A percentile compares a stretch with the other conserved stretches of the same genome.
Conservation (phyloP, 2,113 vertebrate genomes). For the Onychostoma macrolepis region DNA sequence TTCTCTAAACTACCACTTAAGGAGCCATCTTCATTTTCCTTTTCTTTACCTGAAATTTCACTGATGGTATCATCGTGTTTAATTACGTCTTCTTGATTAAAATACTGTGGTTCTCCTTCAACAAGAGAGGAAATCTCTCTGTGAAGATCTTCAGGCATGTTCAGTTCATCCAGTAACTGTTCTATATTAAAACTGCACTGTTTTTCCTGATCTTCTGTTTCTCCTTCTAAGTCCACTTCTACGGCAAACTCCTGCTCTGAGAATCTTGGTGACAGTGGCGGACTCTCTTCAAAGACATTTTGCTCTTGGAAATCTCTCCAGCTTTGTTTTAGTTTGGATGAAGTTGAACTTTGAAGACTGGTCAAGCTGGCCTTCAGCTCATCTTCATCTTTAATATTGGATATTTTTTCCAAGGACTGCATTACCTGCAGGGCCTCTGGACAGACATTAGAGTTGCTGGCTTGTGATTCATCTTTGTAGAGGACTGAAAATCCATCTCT, state of each 20-base stretch:
- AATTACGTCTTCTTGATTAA: neutral
- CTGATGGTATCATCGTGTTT: neutral
- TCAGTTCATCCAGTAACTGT: constrained; percentile 72
- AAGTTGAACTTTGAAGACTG: constrained; percentile 77
- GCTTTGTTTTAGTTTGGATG: constrained; percentile 65
- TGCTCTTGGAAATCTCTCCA: constrained; percentile 73
- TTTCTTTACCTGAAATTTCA: neutral
- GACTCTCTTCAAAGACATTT: constrained; percentile 63
- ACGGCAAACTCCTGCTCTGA: constrained; percentile 68
- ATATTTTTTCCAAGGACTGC: constrained; percentile 81
- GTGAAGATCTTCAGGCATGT: constrained; percentile 70
- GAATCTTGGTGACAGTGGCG: constrained; percentile 62
- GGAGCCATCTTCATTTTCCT: neutral
- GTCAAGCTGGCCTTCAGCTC: constrained; percentile 79
- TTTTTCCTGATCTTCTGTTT: constrained; percentile 58
- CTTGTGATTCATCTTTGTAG: constrained; percentile 58
- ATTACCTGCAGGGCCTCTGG: constrained; percentile 81
- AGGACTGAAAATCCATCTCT: constrained; percentile 74
- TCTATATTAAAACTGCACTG: constrained; percentile 62
- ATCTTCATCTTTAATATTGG: constrained; percentile 76
- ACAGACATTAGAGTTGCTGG: constrained; percentile 60
- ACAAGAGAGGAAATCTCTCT: constrained; percentile 64
- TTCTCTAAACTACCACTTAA: constrained; percentile 3
- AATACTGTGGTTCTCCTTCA: constrained; percentile 52
- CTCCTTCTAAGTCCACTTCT: constrained; percentile 65